Evolutionary conservation across 2,888 invertebrate genomes (phyloP), one percentile per base, ranked within the genome.

Genomic region (Spilarctia lutea): DNA sequence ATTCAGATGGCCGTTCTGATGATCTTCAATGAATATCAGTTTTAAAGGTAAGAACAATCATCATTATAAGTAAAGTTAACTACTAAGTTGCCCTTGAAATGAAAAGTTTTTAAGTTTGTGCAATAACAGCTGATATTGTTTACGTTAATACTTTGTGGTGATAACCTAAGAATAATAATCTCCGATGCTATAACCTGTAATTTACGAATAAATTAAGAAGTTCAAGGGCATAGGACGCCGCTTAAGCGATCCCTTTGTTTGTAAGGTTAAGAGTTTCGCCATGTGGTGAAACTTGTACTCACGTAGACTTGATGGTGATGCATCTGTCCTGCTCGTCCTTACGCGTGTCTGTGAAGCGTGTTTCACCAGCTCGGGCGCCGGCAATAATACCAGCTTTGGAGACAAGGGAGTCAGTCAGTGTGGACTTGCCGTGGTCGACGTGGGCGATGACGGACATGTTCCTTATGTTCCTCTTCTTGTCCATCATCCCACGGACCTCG

Each of bases 361-460:
- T 99, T 95, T 99, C 99, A 88, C 99, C 99, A 89, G 99, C 99
- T 91, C 99, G 99, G 79, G 99, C 98, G 85, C 98, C 98, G 89
- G 99, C 99, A 93, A 99, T 99, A 94, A 99, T 99, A 96, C 99
- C 99, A 91, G 99, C 99, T 96, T 99, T 99, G 78, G 99, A 99
- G 85, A 99, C 99, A 91, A 99, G 97, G 83, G 99, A 99, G 96
- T 99, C 99, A 77, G 99, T 99, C 93, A 99, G 96, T 76, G 99
- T 99, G 85, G 99, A 99, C 96, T 99, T 99, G 93, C 99, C 99
- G 96, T 99, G 99, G 97, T 99, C 99, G 86, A 99, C 99, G 96
- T 99, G 99, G 90, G 99, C 99, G 94, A 99, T 99, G 96, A 99
- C 99, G 93, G 99, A 99, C 99, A 99, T 99, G 97, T 99, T 99